Percentiles rank a stretch among this genome's conserved stretches.
Conservation (phyloP, 92 coral and sea anemone species). For the Epizoanthus rinbou region DNA sequence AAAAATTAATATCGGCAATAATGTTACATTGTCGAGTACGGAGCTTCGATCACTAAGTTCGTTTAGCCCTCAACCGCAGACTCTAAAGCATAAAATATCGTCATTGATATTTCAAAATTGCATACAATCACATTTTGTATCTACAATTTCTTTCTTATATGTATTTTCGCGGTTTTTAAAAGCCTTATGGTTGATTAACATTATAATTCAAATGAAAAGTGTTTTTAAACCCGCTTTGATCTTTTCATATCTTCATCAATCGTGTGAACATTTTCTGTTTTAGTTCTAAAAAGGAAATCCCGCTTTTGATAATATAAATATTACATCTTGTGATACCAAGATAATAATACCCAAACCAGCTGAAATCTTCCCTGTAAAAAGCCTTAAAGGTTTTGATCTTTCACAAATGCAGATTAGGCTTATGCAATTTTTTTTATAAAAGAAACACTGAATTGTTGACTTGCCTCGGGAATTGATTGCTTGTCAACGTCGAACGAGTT, state of each 20-base stretch:
- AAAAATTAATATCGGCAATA: neutral
- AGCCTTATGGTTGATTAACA: neutral
- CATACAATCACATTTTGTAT: neutral
- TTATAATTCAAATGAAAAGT: neutral
- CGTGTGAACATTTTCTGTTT: neutral
- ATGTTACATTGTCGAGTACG: neutral
- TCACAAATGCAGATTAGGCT: neutral
- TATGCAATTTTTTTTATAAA: neutral
- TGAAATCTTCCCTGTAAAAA: neutral
- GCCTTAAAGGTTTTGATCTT: neutral
- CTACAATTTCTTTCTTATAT: neutral
- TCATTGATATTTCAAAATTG: neutral
- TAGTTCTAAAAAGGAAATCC: neutral
- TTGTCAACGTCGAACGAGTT: neutral
- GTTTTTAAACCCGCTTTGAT: neutral
- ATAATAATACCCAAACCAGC: neutral
- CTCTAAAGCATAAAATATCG: neutral
- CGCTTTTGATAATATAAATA: neutral
- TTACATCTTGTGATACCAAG: neutral
- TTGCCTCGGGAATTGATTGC: slow-evolving; percentile 6
- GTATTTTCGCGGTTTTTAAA: slow-evolving; percentile 31
- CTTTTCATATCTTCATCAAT: neutral
- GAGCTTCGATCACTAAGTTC: neutral
- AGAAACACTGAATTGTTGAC: slow-evolving; percentile 6
- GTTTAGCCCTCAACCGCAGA: neutral